Percentiles rank a stretch among this genome's conserved stretches.
These are phyloP conservation scores for Bradypus variegatus DNA, from an alignment of 2,797 vertebrate species.

Conservation along the genomic window DNA sequence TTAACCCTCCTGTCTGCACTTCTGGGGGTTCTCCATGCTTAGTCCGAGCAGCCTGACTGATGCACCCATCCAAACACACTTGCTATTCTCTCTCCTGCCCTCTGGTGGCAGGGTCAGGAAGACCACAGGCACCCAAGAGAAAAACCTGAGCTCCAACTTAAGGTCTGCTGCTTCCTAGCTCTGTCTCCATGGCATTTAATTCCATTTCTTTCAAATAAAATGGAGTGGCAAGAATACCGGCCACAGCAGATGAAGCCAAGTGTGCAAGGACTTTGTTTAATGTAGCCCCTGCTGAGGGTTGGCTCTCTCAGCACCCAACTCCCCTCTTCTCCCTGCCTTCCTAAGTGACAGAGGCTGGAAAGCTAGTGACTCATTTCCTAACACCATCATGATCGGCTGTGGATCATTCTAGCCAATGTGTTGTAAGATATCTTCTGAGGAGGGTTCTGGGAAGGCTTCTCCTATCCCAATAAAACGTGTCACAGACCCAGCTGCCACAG, in stretches of 20 bases:
- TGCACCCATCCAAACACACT: rapidly evolving
- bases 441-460: not conserved
- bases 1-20: not conserved
- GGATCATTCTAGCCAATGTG: not conserved
- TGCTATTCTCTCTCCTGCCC: not conserved
- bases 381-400: not conserved
- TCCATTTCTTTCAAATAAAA: not conserved
- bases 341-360: not conserved
- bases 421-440: not conserved
- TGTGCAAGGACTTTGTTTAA: not conserved
- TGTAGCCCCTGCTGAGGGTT: not conserved
- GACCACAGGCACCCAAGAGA: not conserved
- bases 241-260: not conserved
- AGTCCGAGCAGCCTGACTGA: not conserved
- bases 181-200: not conserved
- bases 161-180: not conserved
- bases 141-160: no score
- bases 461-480: not conserved
- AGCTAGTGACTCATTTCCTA: not conserved
- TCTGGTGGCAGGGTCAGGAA: not conserved
- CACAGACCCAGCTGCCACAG: not conserved
- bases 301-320: not conserved
- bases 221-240: not conserved
- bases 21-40: not conserved
- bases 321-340: no score